A percentile compares a stretch with the other conserved stretches of the same genome.
These are phyloP conservation scores for Toxotes chatareus DNA, from an alignment of 2,113 vertebrate genomes.

Conservation along the genomic window DNA sequence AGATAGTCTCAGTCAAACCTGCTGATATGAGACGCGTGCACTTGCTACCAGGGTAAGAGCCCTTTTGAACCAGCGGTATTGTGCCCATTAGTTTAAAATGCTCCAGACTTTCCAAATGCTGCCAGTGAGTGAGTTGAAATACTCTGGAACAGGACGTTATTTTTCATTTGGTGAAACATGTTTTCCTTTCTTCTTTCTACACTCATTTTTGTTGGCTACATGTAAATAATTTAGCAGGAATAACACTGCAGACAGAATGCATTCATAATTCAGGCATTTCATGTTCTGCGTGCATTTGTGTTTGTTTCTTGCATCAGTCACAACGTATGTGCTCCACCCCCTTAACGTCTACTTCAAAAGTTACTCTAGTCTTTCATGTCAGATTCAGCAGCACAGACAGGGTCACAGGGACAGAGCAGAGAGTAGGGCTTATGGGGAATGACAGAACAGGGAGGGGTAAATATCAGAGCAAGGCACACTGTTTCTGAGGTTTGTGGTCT, in stretches of 20 bases:
- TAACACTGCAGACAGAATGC: constrained; percentile 44
- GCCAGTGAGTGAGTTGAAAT: constrained; percentile 11
- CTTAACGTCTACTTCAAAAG: constrained; percentile 66
- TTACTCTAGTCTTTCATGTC: constrained; percentile 60
- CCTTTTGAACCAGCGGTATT: background rate
- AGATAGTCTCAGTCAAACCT: constrained; percentile 20
- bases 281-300: constrained; percentile 51
- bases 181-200: constrained; percentile 37
- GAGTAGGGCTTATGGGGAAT: constrained; percentile 43
- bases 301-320: constrained; percentile 61
- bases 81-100: background rate
- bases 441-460: constrained; percentile 66
- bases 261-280: constrained; percentile 69
- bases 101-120: background rate
- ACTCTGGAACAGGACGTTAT: background rate
- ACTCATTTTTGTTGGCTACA: constrained; percentile 29
- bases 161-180: constrained; percentile 48
- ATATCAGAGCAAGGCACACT: constrained; percentile 63
- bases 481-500: constrained; percentile 68
- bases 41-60: background rate
- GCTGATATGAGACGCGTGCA: constrained; percentile 37
- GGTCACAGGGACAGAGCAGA: constrained; percentile 41
- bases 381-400: constrained; percentile 32
- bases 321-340: constrained; percentile 23
- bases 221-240: constrained; percentile 71